phyloP scores from a whole-genome alignment of 2,888 invertebrate genomes.

The Morpho achilles region DNA sequence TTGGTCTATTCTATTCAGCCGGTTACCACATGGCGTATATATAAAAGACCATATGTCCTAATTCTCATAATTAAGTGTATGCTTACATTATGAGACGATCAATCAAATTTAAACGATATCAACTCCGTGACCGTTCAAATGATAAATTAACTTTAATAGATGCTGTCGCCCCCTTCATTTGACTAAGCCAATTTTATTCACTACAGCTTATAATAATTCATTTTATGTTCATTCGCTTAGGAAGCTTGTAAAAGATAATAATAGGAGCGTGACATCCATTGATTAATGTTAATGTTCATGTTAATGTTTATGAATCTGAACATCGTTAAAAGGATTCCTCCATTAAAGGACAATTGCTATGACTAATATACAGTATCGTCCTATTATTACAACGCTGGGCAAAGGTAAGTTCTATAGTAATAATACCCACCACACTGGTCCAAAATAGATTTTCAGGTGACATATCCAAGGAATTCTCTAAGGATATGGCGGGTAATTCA shows the following conservation, averaged over 20 bases:
- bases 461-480: no score
- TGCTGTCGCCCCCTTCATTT: constrained; percentile 41
- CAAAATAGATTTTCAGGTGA: no score
- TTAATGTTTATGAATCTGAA: constrained; percentile 12
- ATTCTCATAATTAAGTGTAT: constrained; percentile 14
- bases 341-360: no score
- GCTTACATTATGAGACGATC: constrained; percentile 41
- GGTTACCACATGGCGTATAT: neutral
- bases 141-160: constrained; percentile 69
- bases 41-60: constrained; percentile 3
- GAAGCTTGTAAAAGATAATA: constrained; percentile 14
- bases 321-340: neutral
- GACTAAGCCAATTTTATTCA: constrained; percentile 19
- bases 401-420: no score
- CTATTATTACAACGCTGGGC: no score
- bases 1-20: no score
- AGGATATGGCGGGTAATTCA: no score
- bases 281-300: constrained; percentile 3
- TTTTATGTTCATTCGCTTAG: constrained; percentile 18
- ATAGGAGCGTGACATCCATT: constrained; percentile 2
- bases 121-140: constrained; percentile 47
- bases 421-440: no score
- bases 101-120: constrained; percentile 62
- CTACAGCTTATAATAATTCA: constrained; percentile 44
- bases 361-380: no score